Evolutionary conservation across 2,113 vertebrate species (phyloP).

Genomic region (Saimiri boliviensis): DNA sequence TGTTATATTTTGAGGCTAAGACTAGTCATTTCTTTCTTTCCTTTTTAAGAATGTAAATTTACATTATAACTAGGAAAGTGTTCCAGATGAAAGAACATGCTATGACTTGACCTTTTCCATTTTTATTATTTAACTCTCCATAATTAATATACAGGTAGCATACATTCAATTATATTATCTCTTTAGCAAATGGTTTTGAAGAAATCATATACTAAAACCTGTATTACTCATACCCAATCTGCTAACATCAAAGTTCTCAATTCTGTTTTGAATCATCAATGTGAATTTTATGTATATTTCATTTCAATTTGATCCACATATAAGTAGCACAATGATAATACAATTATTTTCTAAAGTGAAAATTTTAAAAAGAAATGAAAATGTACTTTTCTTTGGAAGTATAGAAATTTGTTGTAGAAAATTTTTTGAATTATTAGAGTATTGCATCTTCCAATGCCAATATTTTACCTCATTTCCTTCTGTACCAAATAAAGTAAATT

Average conservation of each 20-base stretch:
- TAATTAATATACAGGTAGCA: not conserved
- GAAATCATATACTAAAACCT: not conserved
- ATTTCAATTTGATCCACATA: not conserved
- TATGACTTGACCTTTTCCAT: not conserved
- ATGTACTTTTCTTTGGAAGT: not conserved
- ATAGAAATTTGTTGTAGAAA: not conserved
- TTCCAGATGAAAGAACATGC: not conserved
- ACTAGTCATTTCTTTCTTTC: not conserved
- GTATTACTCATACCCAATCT: not conserved
- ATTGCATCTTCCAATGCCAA: not conserved
- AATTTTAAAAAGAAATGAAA: not conserved
- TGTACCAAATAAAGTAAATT: not conserved
- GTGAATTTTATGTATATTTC: not conserved
- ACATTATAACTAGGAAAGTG: not conserved
- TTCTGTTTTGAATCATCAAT: not conserved
- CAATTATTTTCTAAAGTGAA: not conserved
- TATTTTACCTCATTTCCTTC: not conserved
- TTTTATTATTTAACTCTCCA: slow-evolving; percentile 20
- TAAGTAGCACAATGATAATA: not conserved
- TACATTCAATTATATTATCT: not conserved
- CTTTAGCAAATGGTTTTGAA: slow-evolving; percentile 39
- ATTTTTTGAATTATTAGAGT: not conserved
- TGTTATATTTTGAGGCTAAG: not conserved
- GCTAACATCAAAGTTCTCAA: not conserved
- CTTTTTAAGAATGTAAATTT: slow-evolving; percentile 23